Evolutionary conservation across 2,888 invertebrate species (phyloP), one percentile per base, ranked within the genome.

Genomic region (Cyclophora punctaria): DNA sequence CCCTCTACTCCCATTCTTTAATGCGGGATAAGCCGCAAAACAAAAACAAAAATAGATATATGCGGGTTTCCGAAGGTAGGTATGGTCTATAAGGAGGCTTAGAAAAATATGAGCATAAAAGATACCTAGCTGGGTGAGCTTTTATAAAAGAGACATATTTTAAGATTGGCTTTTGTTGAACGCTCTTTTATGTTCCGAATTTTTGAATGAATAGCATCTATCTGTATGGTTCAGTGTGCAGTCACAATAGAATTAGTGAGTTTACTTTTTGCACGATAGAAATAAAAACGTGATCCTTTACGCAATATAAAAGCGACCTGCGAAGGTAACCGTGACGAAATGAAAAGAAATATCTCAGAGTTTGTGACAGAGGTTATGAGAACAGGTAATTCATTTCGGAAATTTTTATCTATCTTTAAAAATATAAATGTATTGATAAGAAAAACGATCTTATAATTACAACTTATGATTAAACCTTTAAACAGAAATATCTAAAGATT

Each of bases 21-120:
- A 83, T 84, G 83, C 84, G 83, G 83, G 83, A 75, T 69, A 65
- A 77, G 80, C 84, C 86, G 66, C 84, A 82, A 78, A 74, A 75
- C 83, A 73, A 80, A 80, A 76, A 75, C 70, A 67, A 69, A 64
- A 60, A 52, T 62, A 61, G 69, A 74, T 2, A 5, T 5, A 85
- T 87, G 83, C 86, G 86, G 84, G 85, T 71, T 63, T 20, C 20
- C 20, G 63, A 62, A 63, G 69, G 55, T 66, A 63, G 55, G 5
- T 37, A 34, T 53, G 64, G 71, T 71, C 66, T 70, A 71, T 66
- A 69, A 67, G 64, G 64, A 63, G 61, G 58, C 65, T 64, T 66
- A 63, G 68, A 67, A 65, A 62, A 64, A 57, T 58, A 59, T 57
- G 50, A 56, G 53, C 51, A 53, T 56, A 73, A 75, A 44, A 80